These are phyloP conservation scores for Thymallus thymallus DNA, from an alignment of 2,113 vertebrate genomes.

Conservation along the genomic window DNA sequence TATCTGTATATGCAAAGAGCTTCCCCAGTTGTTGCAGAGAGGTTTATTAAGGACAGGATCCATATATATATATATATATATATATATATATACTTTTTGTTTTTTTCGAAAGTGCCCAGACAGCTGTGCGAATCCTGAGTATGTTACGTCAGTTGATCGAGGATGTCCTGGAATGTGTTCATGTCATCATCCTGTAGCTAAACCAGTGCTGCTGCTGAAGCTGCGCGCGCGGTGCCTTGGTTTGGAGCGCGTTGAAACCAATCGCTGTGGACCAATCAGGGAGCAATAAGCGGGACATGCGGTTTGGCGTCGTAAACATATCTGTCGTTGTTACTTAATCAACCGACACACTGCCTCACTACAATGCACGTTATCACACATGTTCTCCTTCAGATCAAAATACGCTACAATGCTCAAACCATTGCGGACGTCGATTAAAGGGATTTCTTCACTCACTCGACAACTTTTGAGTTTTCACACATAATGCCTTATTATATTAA, in stretches of 20 bases:
- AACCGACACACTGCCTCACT: constrained; percentile 18
- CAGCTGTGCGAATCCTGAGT: constrained; percentile 2
- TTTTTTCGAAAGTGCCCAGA: background rate
- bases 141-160: constrained; percentile 20
- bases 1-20: background rate
- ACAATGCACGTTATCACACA: background rate
- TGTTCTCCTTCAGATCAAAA: constrained; percentile 18
- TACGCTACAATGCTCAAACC: constrained; percentile 63
- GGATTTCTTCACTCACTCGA: constrained; percentile 55
- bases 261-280: constrained; percentile 56
- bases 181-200: constrained; percentile 54
- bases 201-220: background rate
- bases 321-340: constrained; percentile 31
- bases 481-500: constrained; percentile 78
- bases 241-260: background rate
- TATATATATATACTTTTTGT: background rate
- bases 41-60: too few relatives aligned
- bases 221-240: constrained; percentile 18
- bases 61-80: too few relatives aligned
- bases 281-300: constrained; percentile 24
- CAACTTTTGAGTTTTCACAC: constrained; percentile 38
- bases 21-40: too few relatives aligned
- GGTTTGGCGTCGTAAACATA: constrained; percentile 12
- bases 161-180: constrained; percentile 34
- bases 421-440: constrained; percentile 19